Base-by-base conservation (phyloP, 2,113 vertebrate species). In the Heteronetta atricapilla region DNA sequence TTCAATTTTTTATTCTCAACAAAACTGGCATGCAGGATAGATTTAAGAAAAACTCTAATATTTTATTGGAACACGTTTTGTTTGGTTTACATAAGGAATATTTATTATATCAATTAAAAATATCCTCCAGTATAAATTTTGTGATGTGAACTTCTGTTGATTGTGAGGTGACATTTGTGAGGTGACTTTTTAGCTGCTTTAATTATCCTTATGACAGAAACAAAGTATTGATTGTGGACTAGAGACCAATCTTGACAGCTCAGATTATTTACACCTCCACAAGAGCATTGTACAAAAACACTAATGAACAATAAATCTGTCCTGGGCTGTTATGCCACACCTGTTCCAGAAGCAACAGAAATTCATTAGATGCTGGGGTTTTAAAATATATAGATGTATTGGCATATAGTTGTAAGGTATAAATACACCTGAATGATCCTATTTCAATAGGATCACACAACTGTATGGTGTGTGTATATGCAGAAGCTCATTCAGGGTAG, bases 291-390 rank as follows among this genome's bases (percentile, higher is more conserved):
- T 97, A 97, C 97, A 97, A 98, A 98, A 97, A 97, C 98, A 97
- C 98, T 98, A 98, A 98, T 98, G 98, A 98, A 97, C 98, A 97
- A 98, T 98, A 98, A 98, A 98, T 98, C 98, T 98, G 95, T 96
- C 76, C 40, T 89, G 91, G 90, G 89, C 97, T 97, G 75, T 96
- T 97, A 96, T 97, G 88, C 97, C 96, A 98, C 98, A 98, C 98
- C 98, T 98, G 98, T 98, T 98, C 98, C 97, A 97, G 94, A 90
- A 97, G 96, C 96, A 96, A 94, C 93, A 97, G 98, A 97, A 98
- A 98, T 96, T 96, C 98, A 98, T 98, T 98, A 97, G 94, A 96
- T 96, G 92, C 95, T 95, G 58, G 89, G 70, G 62, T 96, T 97
- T 93, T 60, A 95, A 97, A 93, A 96, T 79, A 95, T 64, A 93